Percentiles rank a stretch among this genome's conserved stretches.
phyloP scores from a whole-genome alignment of 2,888 invertebrate species.

The Luperina testacea region DNA sequence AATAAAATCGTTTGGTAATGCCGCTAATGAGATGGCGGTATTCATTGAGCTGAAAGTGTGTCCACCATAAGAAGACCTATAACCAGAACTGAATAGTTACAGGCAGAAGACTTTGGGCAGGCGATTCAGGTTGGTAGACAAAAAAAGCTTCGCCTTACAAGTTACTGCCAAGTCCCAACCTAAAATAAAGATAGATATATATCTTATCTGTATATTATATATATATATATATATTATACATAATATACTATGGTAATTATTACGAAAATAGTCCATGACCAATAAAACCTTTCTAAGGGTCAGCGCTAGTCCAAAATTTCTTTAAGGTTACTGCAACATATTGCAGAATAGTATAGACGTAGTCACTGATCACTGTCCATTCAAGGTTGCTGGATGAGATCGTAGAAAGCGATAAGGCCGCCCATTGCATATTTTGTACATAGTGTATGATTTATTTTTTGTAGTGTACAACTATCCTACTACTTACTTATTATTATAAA shows the following conservation, averaged over 20 bases:
- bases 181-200: not conserved
- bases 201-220: too few relatives aligned
- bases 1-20: not conserved
- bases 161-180: not conserved
- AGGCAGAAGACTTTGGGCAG: not conserved
- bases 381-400: too few relatives aligned
- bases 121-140: not conserved
- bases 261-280: not conserved
- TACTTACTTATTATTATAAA: too few relatives aligned
- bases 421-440: too few relatives aligned
- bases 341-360: too few relatives aligned
- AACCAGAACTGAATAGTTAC: not conserved
- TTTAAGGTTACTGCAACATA: not conserved
- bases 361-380: too few relatives aligned
- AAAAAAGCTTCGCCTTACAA: not conserved
- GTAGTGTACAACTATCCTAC: too few relatives aligned
- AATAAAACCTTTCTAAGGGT: not conserved
- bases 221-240: too few relatives aligned
- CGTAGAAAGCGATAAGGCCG: too few relatives aligned
- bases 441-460: too few relatives aligned
- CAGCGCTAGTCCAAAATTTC: not conserved
- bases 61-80: not conserved
- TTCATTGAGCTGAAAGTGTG: not conserved
- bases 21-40: not conserved
- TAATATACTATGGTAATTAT: not conserved